Base-by-base conservation (phyloP, 2,797 vertebrate species). In the Remorina albescens region DNA sequence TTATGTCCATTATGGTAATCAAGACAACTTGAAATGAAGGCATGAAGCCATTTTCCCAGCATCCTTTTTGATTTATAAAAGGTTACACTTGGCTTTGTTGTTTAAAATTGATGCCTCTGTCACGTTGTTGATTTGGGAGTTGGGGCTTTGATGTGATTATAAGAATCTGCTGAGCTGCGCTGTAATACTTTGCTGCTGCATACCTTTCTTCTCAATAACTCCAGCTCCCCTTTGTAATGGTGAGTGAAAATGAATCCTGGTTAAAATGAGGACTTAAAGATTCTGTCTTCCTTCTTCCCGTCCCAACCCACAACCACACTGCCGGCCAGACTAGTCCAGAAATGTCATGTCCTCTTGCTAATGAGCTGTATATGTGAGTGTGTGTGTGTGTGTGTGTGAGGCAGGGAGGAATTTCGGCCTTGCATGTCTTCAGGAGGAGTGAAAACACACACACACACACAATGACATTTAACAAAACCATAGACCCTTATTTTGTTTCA, bases 281-380 rank as follows among this genome's bases (percentile, higher is more conserved):
- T 89, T 88, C 86, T 90, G 83, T 88, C 85, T 86, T 84, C 89
- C 87, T 9, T 11, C 65, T 15, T n/a, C 59, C 13, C 23, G 21
- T 34, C 23, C 41, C 56, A 25, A 23, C 15, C 47, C 8, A 19
- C 44, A 73, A 80, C 85, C 89, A 84, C 85, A 87, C 78, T 78
- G 88, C 92, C 86, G 88, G 64, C 88, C 87, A 74, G 94, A 96
- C 95, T 93, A 91, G 91, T 94, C 78, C 89, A 93, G 91, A 96
- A 96, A 96, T 96, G 95, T 95, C 94, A 96, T 93, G 93, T 95
- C 92, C 93, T 88, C 90, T 89, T 91, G 87, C 93, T 96, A 96
- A 96, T 96, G 96, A 96, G 95, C 76, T 73, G 88, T 89, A 91
- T 56, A 84, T 84, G 73, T 25, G 42, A 34, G 66, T 84, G 84